phyloP scores from a whole-genome alignment of 35 echinoderm and acorn worm genomes.

The Amphiura filiformis region DNA sequence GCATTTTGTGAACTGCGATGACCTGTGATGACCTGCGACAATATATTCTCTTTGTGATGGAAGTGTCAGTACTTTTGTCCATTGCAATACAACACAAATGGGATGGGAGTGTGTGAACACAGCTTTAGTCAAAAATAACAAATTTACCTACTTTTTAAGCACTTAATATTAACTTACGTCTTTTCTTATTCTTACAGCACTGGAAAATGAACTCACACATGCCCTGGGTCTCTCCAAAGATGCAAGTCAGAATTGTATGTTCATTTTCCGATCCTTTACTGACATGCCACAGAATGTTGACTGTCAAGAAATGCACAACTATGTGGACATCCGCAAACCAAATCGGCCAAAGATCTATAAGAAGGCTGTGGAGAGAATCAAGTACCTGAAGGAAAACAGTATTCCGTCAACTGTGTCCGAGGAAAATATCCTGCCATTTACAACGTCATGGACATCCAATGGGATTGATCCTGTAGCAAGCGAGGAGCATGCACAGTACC shows the following conservation, averaged over 20 bases:
- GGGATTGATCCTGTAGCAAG: constrained; percentile 65
- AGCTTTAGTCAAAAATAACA: too few species aligned
- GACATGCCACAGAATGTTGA: constrained; percentile 95
- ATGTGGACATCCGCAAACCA: constrained; percentile 92
- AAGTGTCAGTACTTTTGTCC: too few species aligned
- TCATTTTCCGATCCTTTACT: constrained; percentile 79
- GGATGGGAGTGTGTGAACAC: too few species aligned
- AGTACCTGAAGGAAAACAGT: constrained; percentile 83
- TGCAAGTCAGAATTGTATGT: constrained; percentile 73
- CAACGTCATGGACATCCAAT: constrained; percentile 70
- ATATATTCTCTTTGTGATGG: too few species aligned
- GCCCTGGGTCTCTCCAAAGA: constrained; percentile 67
- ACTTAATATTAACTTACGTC: too few species aligned
- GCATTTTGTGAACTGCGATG: too few species aligned
- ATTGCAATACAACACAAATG: too few species aligned
- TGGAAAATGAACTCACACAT: constrained; percentile 86
- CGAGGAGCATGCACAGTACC: constrained; percentile 89
- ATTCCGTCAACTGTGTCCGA: constrained; percentile 63
- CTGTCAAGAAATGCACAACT: constrained; percentile 91
- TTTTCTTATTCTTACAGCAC: constrained; percentile 52
- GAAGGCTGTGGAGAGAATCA: constrained; percentile 94
- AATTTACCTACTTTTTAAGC: too few species aligned
- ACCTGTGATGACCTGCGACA: too few species aligned
- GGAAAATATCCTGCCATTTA: constrained; percentile 85
- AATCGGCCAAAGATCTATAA: constrained; percentile 96